Percentiles rank a stretch among this genome's conserved stretches.
These are phyloP conservation scores for Pseudochromis fuscus DNA, from an alignment of 2,797 vertebrate genomes.

Conservation along the genomic window DNA sequence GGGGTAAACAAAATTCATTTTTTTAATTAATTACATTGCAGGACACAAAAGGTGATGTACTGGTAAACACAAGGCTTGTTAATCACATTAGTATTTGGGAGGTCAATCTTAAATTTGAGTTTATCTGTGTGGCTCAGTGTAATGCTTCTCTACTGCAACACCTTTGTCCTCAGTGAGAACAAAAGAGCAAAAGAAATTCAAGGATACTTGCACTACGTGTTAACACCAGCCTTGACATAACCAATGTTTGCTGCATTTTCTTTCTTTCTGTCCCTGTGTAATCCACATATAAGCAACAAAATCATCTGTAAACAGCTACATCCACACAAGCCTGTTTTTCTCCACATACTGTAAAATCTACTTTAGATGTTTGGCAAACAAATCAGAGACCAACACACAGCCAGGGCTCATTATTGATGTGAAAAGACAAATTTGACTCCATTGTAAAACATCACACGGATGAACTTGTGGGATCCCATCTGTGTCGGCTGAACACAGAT, in stretches of 20 bases:
- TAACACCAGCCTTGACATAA: neutral
- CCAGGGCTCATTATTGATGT: neutral
- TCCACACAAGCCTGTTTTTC: conserved; percentile 1
- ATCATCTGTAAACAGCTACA: conserved; percentile 6
- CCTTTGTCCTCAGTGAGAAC: neutral
- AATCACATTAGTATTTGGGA: neutral
- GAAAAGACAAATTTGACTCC: neutral
- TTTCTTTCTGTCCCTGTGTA: neutral
- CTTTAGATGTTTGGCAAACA: conserved; percentile 24
- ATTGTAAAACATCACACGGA: neutral
- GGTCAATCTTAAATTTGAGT: neutral
- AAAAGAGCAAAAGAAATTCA: neutral
- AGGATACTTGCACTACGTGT: neutral
- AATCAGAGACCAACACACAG: conserved; percentile 19
- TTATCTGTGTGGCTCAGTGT: neutral
- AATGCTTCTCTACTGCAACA: neutral
- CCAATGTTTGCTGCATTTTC: neutral
- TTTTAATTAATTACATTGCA: too few relatives aligned
- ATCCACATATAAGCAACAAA: conserved; percentile 23
- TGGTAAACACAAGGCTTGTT: neutral
- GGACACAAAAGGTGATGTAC: neutral
- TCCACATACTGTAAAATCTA: neutral
- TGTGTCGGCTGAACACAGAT: conserved; percentile 4
- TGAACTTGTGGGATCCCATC: conserved; percentile 11
- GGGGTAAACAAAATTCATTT: too few relatives aligned